Conservation (phyloP, 1,140 invertebrate genomes). For the Ctenoplectra terminalis region DNA sequence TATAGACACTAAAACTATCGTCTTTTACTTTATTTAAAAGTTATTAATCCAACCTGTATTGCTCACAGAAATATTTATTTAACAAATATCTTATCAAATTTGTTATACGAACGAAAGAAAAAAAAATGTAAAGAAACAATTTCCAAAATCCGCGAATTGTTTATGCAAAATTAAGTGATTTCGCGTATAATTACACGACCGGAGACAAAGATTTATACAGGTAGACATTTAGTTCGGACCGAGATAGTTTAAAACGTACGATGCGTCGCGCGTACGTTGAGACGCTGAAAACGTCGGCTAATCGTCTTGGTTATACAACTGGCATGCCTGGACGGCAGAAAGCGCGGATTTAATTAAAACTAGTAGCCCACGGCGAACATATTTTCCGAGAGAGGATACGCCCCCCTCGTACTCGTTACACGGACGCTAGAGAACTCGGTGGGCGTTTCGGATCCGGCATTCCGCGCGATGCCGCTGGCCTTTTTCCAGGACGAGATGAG, state of each 20-base stretch:
- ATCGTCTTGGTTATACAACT: conserved; percentile 70
- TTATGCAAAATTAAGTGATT: conserved; percentile 47
- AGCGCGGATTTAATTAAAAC: conserved; percentile 78
- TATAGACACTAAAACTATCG: no score
- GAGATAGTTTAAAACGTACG: conserved; percentile 52
- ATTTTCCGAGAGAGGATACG: conserved; percentile 73
- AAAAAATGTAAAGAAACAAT: no score
- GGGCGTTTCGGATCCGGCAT: conserved; percentile 69
- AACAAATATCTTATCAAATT: no score
- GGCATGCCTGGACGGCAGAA: conserved; percentile 62
- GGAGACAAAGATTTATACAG: conserved; percentile 59
- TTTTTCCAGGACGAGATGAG: conserved; percentile 67
- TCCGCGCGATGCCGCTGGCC: conserved; percentile 60
- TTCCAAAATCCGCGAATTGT: conserved; percentile 36
- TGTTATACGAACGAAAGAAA: no score
- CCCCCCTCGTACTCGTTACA: conserved; percentile 67
- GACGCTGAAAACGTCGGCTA: conserved; percentile 66
- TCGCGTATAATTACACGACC: conserved; percentile 44
- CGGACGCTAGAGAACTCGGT: conserved; percentile 62
- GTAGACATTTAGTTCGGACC: conserved; percentile 49
- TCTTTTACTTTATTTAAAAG: no score
- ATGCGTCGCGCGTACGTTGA: conserved; percentile 54
- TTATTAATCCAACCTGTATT: no score
- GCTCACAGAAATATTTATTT: no score
- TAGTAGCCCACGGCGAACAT: conserved; percentile 75